Evolutionary conservation across 2,113 vertebrate genomes (phyloP), one percentile per base, ranked within the genome.

Genomic region (Rhagologus leucostigma): DNA sequence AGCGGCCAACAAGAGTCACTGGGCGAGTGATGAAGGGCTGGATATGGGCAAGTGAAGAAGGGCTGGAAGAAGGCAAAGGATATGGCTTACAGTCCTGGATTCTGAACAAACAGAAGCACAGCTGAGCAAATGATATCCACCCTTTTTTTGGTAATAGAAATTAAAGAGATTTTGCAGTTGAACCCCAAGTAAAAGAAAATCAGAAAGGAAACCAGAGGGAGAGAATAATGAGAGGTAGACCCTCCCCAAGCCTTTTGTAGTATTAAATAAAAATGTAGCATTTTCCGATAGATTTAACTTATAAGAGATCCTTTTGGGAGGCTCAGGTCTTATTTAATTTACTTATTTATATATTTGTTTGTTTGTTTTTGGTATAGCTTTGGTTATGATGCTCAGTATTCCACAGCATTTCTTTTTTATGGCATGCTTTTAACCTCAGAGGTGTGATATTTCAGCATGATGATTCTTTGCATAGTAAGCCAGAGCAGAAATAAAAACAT

Each of bases 401-500:
- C 41, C 37, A 80, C 21, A 70, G 16, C 5, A 47, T 32, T 70
- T 74, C 29, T 60, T 77, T 85, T 91, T 92, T 68, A 85, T 56
- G 37, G 11, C 5, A 14, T 33, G 20, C 44, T 73, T 86, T 57
- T 55, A 46, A 49, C 70, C 87, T 86, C 91, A 84, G 29, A 87
- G 23, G 52, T 83, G 52, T 73, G 63, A 60, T 94, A 78, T 86
- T 95, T 90, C 84, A 90, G 49, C 33, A 41, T 57, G 29, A 78
- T 78, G 29, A 33, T 89, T 85, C 56, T 91, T 80, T 90, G 32
- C 74, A 75, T 49, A 84, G 35, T 60, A 82, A 93, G 41, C 47
- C 47, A 69, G 52, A 84, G 26, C 29, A 89, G 52, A 75, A 62
- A 24, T 19, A 64, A 70, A 77, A 89, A 27, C 2, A 15, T 64